Evolutionary conservation across 2,797 vertebrate genomes (phyloP).

Genomic region (Sebastolobus alascanus): DNA sequence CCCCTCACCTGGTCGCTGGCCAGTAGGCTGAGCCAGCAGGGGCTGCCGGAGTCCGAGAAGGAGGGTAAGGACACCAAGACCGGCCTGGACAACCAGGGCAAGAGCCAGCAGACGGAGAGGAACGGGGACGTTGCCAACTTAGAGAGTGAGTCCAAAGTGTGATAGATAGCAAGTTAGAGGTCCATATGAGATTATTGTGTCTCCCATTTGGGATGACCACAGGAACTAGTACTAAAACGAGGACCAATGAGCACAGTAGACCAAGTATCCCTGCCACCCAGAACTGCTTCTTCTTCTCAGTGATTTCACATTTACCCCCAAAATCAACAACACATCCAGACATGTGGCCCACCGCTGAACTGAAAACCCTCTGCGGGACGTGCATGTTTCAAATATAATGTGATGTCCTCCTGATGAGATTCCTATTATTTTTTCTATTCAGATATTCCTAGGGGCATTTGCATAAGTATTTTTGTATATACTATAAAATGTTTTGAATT

Average conservation of each 20-base stretch:
- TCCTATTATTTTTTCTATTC: slow-evolving; percentile 81
- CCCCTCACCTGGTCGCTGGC: slow-evolving; percentile 96
- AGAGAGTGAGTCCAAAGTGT: slow-evolving; percentile 95
- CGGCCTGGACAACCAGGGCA: slow-evolving; percentile 81
- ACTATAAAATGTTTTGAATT: slow-evolving; percentile 76
- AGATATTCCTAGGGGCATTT: slow-evolving; percentile 84
- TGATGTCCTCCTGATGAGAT: slow-evolving; percentile 78
- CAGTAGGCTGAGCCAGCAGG: slow-evolving; percentile 95
- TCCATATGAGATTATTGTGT: slow-evolving; percentile 31
- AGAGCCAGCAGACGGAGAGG: slow-evolving; percentile 88
- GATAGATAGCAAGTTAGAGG: not conserved
- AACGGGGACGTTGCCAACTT: slow-evolving; percentile 95
- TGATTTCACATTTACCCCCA: slow-evolving; percentile 50
- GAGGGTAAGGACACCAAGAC: slow-evolving; percentile 82
- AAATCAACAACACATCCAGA: slow-evolving; percentile 45
- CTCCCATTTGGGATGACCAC: slow-evolving; percentile 12
- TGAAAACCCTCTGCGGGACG: slow-evolving; percentile 68
- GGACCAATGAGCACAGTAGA: slow-evolving; percentile 70
- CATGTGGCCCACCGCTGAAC: slow-evolving; percentile 61
- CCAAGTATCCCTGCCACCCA: slow-evolving; percentile 68
- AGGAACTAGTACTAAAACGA: slow-evolving; percentile 33
- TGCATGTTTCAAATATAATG: slow-evolving; percentile 83
- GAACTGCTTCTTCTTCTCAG: slow-evolving; percentile 56
- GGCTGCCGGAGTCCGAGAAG: slow-evolving; percentile 87
- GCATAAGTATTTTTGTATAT: slow-evolving; percentile 89